Evolutionary conservation across 2,888 invertebrate species (phyloP), one percentile per base, ranked within the genome.

Genomic region (Trypoxylon attenuatum): DNA sequence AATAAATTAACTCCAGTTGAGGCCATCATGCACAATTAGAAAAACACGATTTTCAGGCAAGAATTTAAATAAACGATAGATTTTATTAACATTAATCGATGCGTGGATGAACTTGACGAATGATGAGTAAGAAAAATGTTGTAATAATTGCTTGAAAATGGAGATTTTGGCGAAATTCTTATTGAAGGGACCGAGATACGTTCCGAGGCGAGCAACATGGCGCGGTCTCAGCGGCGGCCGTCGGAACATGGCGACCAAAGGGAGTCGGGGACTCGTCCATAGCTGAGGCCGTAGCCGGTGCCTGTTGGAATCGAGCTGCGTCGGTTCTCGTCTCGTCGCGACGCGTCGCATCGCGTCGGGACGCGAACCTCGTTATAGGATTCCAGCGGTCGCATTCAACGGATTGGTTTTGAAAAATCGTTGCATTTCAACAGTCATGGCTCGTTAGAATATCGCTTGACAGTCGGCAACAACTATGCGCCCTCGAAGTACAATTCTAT

Each of bases 381-480:
- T 65, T 69, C 58, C 71, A 57, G 65, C 68, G 70, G 60, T 70
- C 69, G 47, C 72, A 67, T 77, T 77, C 75, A 72, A 71, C 68
- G 74, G 70, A 75, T 78, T 49, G 69, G 19, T 60, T 64, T 71
- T 81, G 82, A 85, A 85, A 84, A 84, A 83, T 84, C 78, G 78
- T 76, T 72, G 77, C 76, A 79, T 82, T 84, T 84, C 80, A 81
- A 76, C 81, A 73, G 82, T 82, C 80, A 76, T 69, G 80, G 78
- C 82, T 85, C 83, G 82, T 84, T 85, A 82, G 82, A 83, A 80
- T 75, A 80, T 80, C 81, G 74, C 78, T 80, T 71, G 79, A 77
- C 75, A 69, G 76, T 67, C 70, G 71, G 71, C 78, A 76, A 71
- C 70, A 65, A 67, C 66, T 69, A 60, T 59, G 64, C 72, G 52